Evolutionary conservation across 2,113 vertebrate genomes (phyloP).

Genomic region (Lonchura striata): DNA sequence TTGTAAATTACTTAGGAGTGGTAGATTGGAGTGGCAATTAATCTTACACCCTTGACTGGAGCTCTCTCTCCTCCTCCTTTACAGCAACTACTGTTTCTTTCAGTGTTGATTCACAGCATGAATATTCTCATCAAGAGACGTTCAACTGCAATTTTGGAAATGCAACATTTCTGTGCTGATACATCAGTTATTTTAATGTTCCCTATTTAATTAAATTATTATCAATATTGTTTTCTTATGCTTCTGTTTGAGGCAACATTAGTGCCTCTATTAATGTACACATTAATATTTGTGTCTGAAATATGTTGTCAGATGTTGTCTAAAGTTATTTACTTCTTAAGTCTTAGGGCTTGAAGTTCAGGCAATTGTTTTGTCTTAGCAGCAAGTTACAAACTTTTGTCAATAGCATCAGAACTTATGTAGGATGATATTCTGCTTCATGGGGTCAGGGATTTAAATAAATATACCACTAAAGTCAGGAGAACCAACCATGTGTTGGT

Average conservation of each 20-base stretch:
- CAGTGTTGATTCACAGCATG: neutral
- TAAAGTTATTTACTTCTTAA: neutral
- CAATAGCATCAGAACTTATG: neutral
- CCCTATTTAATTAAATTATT: neutral
- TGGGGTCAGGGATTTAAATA: neutral
- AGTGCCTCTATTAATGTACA: neutral
- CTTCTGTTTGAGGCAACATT: neutral
- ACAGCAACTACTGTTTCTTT: neutral
- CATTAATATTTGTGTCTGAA: neutral
- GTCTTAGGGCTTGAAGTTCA: neutral
- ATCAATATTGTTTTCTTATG: neutral
- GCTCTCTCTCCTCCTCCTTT: neutral
- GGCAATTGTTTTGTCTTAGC: neutral
- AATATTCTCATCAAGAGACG: neutral
- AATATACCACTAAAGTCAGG: neutral
- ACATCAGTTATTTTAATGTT: slow-evolving; percentile 10
- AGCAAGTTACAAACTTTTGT: neutral
- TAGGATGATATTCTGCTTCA: neutral
- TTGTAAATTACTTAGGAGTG: neutral
- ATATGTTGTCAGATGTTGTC: neutral
- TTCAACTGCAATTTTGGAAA: neutral
- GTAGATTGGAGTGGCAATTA: slow-evolving; percentile 1
- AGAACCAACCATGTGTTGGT: neutral
- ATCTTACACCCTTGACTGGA: neutral
- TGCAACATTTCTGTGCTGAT: neutral